A percentile compares a stretch with the other conserved stretches of the same genome.
phyloP scores from a whole-genome alignment of 2,888 invertebrate species.

The Idaea biselata region DNA sequence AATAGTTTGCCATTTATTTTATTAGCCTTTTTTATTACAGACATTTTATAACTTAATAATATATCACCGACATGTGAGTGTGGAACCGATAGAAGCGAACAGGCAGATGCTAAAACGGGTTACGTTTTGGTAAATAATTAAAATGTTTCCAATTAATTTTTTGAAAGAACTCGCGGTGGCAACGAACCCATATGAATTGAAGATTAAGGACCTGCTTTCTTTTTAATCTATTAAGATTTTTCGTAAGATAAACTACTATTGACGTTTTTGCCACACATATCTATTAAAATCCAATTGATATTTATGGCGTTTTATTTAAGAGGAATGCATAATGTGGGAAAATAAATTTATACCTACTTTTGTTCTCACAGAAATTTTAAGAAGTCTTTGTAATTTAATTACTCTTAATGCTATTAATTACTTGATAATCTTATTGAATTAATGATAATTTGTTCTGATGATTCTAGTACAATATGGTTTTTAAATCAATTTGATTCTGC shows the following conservation, averaged over 20 bases:
- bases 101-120: neutral
- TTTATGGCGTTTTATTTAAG: neutral
- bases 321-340: neutral
- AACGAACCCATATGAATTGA: neutral
- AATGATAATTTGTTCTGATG: neutral
- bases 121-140: neutral
- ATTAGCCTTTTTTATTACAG: conserved; percentile 13
- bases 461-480: neutral
- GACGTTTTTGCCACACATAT: neutral
- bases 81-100: neutral
- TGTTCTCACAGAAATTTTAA: neutral
- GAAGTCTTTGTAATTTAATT: neutral
- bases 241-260: neutral
- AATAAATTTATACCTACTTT: neutral
- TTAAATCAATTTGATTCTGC: neutral
- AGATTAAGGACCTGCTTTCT: neutral
- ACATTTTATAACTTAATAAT: conserved; percentile 5
- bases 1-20: conserved; percentile 23
- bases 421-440: neutral
- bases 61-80: conserved; percentile 14
- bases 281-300: neutral
- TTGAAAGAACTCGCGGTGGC: neutral
- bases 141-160: neutral
- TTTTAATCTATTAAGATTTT: neutral
- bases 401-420: neutral